These are phyloP conservation scores for Knipowitschia caucasica DNA, from an alignment of 2,797 vertebrate species.

Conservation along the genomic window DNA sequence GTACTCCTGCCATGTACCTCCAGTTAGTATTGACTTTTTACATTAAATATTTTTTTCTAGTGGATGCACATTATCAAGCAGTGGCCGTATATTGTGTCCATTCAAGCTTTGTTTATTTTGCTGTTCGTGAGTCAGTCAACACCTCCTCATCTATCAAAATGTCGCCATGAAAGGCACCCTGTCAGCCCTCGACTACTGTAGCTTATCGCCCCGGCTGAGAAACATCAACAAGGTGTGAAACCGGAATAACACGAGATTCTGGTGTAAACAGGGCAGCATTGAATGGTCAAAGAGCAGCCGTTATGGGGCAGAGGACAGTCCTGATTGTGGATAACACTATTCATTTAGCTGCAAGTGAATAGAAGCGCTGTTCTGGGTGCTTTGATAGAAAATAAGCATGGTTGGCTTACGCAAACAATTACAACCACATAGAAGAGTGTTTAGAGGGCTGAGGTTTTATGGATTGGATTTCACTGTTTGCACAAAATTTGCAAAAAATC, in stretches of 20 bases:
- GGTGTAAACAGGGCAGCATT: slow-evolving; percentile 42
- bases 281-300: slow-evolving; percentile 58
- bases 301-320: slow-evolving; percentile 41
- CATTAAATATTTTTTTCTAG: background rate
- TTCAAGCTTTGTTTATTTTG: slow-evolving; percentile 15
- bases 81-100: background rate
- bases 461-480: slow-evolving; percentile 19
- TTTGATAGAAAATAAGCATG: slow-evolving; percentile 10
- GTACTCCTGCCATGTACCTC: background rate
- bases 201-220: slow-evolving; percentile 43
- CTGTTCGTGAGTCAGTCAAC: slow-evolving; percentile 24
- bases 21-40: background rate
- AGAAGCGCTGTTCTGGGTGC: slow-evolving; percentile 32
- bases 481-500: too few relatives aligned
- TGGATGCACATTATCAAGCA: background rate
- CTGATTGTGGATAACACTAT: slow-evolving; percentile 43
- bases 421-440: slow-evolving; percentile 25
- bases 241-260: slow-evolving; percentile 25
- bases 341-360: slow-evolving; percentile 52
- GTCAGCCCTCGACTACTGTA: slow-evolving; percentile 34
- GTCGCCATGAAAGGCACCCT: slow-evolving; percentile 51
- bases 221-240: slow-evolving; percentile 41
- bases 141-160: slow-evolving; percentile 42
- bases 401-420: slow-evolving; percentile 36
- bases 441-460: background rate